phyloP scores from a whole-genome alignment of 2,113 vertebrate species.

The Donacobius atricapilla region DNA sequence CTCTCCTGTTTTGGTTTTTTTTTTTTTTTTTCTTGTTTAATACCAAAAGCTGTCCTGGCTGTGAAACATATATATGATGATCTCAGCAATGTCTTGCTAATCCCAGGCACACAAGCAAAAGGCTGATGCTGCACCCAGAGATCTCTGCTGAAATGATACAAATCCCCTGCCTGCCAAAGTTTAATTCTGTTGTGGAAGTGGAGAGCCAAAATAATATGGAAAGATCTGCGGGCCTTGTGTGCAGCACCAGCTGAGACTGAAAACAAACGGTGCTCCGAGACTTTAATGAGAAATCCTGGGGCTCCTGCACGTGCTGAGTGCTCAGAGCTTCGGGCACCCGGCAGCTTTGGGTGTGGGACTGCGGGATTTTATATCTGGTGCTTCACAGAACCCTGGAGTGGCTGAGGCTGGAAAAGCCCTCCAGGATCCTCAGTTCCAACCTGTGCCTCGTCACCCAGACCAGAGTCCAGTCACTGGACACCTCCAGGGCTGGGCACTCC shows the following conservation, averaged over 20 bases:
- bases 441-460: not conserved
- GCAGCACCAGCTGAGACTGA: not conserved
- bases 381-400: not conserved
- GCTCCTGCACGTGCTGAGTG: not conserved
- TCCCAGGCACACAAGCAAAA: constrained; percentile 48
- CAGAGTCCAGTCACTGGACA: accelerated
- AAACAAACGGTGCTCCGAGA: not conserved
- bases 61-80: constrained; percentile 6
- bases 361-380: accelerated
- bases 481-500: not conserved
- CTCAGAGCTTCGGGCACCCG: not conserved
- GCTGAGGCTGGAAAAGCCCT: not conserved
- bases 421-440: not conserved
- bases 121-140: constrained; percentile 56
- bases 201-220: constrained; percentile 17
- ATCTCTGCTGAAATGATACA: constrained; percentile 36
- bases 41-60: not conserved
- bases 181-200: not conserved
- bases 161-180: constrained; percentile 40
- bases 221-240: not conserved
- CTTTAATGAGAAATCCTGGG: not conserved
- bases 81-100: constrained; percentile 64
- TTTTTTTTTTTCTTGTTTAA: not conserved
- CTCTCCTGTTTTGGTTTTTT: not conserved
- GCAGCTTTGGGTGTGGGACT: not conserved